phyloP scores from a whole-genome alignment of 92 coral and sea anemone genomes.

The Paragorgia papillata region DNA sequence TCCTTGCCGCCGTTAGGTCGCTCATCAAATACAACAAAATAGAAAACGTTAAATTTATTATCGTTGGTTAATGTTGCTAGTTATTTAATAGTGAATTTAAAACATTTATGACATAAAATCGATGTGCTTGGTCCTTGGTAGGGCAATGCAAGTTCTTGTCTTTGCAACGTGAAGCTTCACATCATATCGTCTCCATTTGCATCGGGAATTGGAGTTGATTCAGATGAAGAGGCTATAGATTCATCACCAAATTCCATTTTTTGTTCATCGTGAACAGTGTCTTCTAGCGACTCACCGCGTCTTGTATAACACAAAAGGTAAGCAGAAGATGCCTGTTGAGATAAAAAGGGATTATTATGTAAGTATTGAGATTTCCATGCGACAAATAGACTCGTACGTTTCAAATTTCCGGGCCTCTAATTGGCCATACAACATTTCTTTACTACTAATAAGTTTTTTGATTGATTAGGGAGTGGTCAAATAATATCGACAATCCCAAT shows the following conservation, averaged over 20 bases:
- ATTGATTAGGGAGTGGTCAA: no score
- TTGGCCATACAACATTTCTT: no score
- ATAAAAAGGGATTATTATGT: not conserved
- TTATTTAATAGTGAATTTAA: not conserved
- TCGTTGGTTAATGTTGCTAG: not conserved
- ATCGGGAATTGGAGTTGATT: not conserved
- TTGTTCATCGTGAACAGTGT: slow-evolving; percentile 21
- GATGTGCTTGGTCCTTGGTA: not conserved
- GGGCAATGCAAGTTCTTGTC: no score
- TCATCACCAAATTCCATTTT: slow-evolving; percentile 36
- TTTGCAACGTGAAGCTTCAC: not conserved
- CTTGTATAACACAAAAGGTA: slow-evolving; percentile 39
- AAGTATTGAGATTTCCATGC: not conserved
- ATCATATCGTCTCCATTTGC: slow-evolving; percentile 6
- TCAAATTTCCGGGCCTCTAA: no score
- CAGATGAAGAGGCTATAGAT: slow-evolving; percentile 12
- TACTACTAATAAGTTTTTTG: no score
- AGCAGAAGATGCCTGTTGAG: slow-evolving; percentile 25
- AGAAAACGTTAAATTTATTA: not conserved
- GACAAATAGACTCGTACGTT: no score
- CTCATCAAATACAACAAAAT: no score
- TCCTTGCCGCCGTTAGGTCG: no score
- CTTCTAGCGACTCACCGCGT: slow-evolving; percentile 10
- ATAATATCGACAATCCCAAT: no score
- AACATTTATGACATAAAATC: not conserved